phyloP scores from a whole-genome alignment of 2,888 invertebrate species.

The Tiphia femorata region DNA sequence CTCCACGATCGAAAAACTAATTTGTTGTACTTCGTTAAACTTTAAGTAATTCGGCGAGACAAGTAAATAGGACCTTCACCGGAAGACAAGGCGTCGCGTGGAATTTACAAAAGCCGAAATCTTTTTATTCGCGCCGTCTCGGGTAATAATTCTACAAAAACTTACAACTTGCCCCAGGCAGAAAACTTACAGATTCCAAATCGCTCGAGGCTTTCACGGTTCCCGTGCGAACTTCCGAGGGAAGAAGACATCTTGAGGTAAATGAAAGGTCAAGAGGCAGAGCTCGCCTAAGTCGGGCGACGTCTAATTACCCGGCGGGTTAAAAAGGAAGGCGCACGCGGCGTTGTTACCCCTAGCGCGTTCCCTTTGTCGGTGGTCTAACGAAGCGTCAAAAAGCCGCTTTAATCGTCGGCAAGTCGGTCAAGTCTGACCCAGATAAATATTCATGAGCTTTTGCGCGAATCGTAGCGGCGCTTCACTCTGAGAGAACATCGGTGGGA shows the following conservation, averaged over 20 bases:
- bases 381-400: conserved; percentile 44
- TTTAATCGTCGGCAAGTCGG: conserved; percentile 34
- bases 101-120: too few relatives aligned
- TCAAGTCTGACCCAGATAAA: conserved; percentile 45
- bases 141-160: too few relatives aligned
- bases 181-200: too few relatives aligned
- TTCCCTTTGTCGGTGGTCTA: conserved; percentile 28
- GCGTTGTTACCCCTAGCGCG: conserved; percentile 1
- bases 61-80: too few relatives aligned
- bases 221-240: too few relatives aligned
- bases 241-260: too few relatives aligned
- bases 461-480: not conserved
- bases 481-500: not conserved
- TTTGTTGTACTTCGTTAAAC: too few relatives aligned
- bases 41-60: too few relatives aligned
- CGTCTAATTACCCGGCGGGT: conserved; percentile 31
- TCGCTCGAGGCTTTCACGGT: too few relatives aligned
- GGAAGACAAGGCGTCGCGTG: too few relatives aligned
- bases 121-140: too few relatives aligned
- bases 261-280: not conserved
- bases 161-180: too few relatives aligned
- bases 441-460: conserved; percentile 39
- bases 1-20: not conserved
- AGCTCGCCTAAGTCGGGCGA: conserved; percentile 7
- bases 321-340: conserved; percentile 26